A percentile compares a stretch with the other conserved stretches of the same genome.
These are phyloP conservation scores for Callionymus lyra DNA, from an alignment of 2,113 vertebrate genomes.

Conservation along the genomic window DNA sequence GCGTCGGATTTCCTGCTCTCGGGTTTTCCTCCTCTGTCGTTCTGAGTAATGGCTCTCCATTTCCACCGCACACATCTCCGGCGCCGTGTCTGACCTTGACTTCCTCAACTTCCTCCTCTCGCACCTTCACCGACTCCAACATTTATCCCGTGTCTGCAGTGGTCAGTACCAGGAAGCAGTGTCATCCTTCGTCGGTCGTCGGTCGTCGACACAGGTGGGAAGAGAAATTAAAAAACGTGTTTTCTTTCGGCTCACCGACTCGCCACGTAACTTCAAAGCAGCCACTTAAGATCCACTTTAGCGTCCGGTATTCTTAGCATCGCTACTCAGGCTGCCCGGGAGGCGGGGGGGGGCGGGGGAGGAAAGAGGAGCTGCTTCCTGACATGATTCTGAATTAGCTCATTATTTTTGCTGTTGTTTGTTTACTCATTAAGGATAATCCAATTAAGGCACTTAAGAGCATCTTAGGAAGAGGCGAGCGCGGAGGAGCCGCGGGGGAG, in stretches of 20 bases:
- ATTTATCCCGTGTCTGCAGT: not conserved
- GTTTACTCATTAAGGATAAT: constrained; percentile 62
- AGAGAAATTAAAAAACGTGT: too few relatives aligned
- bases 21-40: constrained; percentile 42
- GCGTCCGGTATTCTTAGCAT: too few relatives aligned
- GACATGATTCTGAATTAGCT: constrained; percentile 40
- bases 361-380: constrained; percentile 21
- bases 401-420: constrained; percentile 54
- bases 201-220: too few relatives aligned
- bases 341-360: not conserved
- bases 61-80: constrained; percentile 12
- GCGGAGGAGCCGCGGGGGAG: constrained; percentile 35
- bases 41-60: constrained; percentile 32
- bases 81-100: constrained; percentile 26
- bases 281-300: constrained; percentile 40
- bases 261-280: constrained; percentile 45
- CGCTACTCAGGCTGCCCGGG: too few relatives aligned
- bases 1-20: constrained; percentile 11
- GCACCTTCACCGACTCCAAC: not conserved
- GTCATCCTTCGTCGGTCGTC: constrained; percentile 38
- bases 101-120: constrained; percentile 20
- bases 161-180: not conserved
- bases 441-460: constrained; percentile 60
- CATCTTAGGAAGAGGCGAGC: constrained; percentile 36
- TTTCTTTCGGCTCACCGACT: constrained; percentile 20